These are phyloP conservation scores for Puntigrus tetrazona DNA, from an alignment of 2,113 vertebrate genomes.

Conservation along the genomic window DNA sequence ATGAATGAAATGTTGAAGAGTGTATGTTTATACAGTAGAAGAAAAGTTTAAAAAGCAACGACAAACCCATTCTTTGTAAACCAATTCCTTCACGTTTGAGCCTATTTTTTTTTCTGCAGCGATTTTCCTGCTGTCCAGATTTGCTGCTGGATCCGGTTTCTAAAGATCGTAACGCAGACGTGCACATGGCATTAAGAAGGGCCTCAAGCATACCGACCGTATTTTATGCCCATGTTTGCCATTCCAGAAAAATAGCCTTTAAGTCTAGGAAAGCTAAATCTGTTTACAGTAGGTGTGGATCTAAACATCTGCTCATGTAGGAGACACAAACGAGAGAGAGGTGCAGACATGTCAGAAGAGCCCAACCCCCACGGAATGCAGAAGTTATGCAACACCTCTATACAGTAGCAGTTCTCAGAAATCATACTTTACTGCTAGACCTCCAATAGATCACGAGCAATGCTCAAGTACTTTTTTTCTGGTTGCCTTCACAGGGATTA, in stretches of 20 bases:
- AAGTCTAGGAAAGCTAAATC: background rate
- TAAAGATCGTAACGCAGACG: background rate
- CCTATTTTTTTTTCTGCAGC: no score
- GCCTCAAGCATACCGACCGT: background rate
- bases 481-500: background rate
- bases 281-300: background rate
- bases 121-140: background rate
- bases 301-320: background rate
- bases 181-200: background rate
- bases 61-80: background rate
- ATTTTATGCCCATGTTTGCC: background rate
- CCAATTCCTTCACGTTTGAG: background rate
- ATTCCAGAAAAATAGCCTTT: background rate
- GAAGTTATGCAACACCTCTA: conserved; percentile 28
- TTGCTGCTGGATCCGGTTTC: background rate
- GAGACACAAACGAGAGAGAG: background rate
- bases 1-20: background rate
- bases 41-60: background rate
- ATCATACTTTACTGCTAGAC: background rate
- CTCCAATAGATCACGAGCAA: background rate
- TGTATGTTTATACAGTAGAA: background rate
- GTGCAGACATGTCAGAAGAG: conserved; percentile 19
- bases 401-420: conserved; percentile 25
- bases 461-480: background rate
- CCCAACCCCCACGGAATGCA: conserved; percentile 34